Conservation (phyloP, 2,888 invertebrate species). For the Drosophila barbarae region DNA sequence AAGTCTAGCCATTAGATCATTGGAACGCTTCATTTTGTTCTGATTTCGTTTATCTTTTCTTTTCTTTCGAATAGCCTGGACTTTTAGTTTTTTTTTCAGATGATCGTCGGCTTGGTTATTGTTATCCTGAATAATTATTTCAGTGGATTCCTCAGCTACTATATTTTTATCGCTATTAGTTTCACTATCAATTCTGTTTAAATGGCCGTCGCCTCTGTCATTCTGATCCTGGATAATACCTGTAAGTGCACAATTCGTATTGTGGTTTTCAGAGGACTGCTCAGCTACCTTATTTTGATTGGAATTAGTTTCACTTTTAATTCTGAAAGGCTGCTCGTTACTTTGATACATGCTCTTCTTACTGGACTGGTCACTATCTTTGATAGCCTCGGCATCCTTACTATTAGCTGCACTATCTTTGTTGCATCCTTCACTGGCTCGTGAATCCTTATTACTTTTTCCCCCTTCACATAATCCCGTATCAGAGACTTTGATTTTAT, state of each 20-base stretch:
- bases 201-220: too few relatives aligned
- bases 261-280: not conserved
- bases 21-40: slow-evolving; percentile 20
- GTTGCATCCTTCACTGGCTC: not conserved
- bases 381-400: slow-evolving; percentile 2
- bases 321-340: not conserved
- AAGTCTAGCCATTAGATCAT: slow-evolving; percentile 55
- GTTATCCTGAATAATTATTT: too few relatives aligned
- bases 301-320: not conserved
- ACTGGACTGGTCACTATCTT: slow-evolving; percentile 6
- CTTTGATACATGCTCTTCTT: slow-evolving; percentile 1
- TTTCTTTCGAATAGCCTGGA: not conserved
- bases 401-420: not conserved
- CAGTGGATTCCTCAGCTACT: not conserved
- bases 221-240: too few relatives aligned
- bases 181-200: not conserved
- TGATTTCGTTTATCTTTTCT: not conserved
- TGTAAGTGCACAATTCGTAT: too few relatives aligned
- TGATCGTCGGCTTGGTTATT: too few relatives aligned
- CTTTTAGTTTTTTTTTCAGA: too few relatives aligned
- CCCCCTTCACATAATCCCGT: too few relatives aligned
- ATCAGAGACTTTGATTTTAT: not conserved
- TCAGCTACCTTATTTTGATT: not conserved
- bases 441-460: too few relatives aligned
- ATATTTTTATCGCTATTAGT: not conserved